Evolutionary conservation across 2,888 invertebrate species (phyloP).

Genomic region (Sisyra terminalis): DNA sequence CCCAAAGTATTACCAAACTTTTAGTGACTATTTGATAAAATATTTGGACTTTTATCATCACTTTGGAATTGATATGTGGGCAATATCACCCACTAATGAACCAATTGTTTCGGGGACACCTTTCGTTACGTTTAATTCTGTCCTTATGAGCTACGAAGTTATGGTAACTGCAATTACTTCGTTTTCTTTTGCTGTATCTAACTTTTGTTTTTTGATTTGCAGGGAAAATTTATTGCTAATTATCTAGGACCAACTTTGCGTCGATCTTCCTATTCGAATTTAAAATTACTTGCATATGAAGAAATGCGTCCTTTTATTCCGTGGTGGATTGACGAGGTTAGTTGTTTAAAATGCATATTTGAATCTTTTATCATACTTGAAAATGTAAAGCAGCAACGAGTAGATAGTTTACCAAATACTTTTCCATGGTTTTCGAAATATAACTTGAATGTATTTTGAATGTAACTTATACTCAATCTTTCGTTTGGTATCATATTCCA

Average conservation of each 20-base stretch:
- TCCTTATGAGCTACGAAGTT: slow-evolving; percentile 47
- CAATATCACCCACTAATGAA: slow-evolving; percentile 75
- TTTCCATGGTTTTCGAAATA: too few species aligned
- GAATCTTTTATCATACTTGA: too few species aligned
- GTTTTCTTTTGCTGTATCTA: too few species aligned
- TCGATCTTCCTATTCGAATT: slow-evolving; percentile 33
- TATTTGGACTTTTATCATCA: slow-evolving; percentile 62
- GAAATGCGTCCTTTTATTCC: slow-evolving; percentile 53
- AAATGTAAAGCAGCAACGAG: too few species aligned
- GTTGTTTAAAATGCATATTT: too few species aligned
- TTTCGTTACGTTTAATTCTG: slow-evolving; percentile 43
- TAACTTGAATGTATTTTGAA: too few species aligned
- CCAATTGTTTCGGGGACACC: slow-evolving; percentile 50
- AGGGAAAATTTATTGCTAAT: slow-evolving; percentile 50
- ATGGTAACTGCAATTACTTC: too few species aligned
- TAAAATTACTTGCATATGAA: slow-evolving; percentile 58
- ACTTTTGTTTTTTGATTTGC: too few species aligned
- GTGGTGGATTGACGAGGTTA: slow-evolving; percentile 27
- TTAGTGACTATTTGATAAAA: slow-evolving; percentile 65
- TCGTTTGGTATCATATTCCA: too few species aligned
- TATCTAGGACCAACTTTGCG: slow-evolving; percentile 59
- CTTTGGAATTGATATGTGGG: slow-evolving; percentile 61
- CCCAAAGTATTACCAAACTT: slow-evolving; percentile 48
- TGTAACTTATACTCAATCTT: too few species aligned
- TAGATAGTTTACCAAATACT: too few species aligned